Conservation (phyloP, 92 coral and sea anemone genomes). For the Actinernus sp. region DNA sequence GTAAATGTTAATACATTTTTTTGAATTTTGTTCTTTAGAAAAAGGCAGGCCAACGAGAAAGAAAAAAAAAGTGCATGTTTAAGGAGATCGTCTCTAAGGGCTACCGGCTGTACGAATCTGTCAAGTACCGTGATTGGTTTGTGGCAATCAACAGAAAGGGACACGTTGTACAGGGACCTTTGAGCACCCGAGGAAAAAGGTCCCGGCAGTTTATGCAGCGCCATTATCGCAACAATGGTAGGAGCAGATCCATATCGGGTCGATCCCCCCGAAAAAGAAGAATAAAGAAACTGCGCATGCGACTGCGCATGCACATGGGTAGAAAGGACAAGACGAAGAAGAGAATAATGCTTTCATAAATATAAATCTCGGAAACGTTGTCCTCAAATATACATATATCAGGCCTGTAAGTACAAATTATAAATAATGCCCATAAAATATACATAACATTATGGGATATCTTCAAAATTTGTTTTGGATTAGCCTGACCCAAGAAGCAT, state of each 20-base stretch:
- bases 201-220: constrained; percentile 31
- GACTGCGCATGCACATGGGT: neutral
- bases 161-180: constrained; percentile 17
- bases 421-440: too few relatives aligned
- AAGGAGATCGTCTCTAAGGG: constrained; percentile 13
- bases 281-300: constrained; percentile 8
- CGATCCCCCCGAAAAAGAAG: neutral
- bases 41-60: constrained; percentile 14
- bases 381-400: too few relatives aligned
- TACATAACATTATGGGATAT: too few relatives aligned
- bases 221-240: neutral
- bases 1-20: neutral
- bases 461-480: too few relatives aligned
- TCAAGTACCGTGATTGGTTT: constrained; percentile 37
- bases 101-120: constrained; percentile 35
- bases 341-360: neutral
- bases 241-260: neutral
- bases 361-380: too few relatives aligned
- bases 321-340: neutral
- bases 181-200: constrained; percentile 19
- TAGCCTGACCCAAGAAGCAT: too few relatives aligned
- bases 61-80: constrained; percentile 51
- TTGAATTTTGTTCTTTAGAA: neutral
- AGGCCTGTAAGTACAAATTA: too few relatives aligned
- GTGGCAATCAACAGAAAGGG: constrained; percentile 53